phyloP scores from a whole-genome alignment of 2,797 vertebrate species.

The Galago senegalensis region DNA sequence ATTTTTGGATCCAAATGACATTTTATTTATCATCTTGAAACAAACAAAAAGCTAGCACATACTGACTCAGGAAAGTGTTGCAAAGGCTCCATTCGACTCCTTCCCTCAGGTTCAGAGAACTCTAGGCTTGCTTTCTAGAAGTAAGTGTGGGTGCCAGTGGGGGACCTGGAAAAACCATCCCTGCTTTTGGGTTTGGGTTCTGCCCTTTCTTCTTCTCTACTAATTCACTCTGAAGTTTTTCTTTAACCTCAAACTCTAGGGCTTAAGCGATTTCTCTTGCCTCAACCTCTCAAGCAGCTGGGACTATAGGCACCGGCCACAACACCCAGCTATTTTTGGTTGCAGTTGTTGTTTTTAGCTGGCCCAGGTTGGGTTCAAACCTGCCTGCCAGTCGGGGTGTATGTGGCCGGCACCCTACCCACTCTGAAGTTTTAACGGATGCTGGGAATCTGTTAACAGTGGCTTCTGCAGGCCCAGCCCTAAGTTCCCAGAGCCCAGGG shows the following conservation, averaged over 20 bases:
- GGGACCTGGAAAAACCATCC: not conserved
- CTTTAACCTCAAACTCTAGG: too few relatives aligned
- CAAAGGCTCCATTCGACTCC: slow-evolving; percentile 38
- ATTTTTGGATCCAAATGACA: slow-evolving; percentile 59
- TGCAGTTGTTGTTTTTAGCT: too few relatives aligned
- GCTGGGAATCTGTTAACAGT: not conserved
- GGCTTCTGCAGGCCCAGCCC: not conserved
- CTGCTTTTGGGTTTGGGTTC: not conserved
- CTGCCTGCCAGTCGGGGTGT: too few relatives aligned
- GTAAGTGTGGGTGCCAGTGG: not conserved
- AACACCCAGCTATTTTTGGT: too few relatives aligned
- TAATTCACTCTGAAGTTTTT: not conserved
- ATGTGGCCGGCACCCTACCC: too few relatives aligned
- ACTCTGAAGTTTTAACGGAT: not conserved
- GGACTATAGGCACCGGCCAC: too few relatives aligned
- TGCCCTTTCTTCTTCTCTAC: not conserved
- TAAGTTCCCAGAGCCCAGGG: not conserved
- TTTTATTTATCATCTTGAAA: slow-evolving; percentile 69
- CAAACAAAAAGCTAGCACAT: slow-evolving; percentile 24
- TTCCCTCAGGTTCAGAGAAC: slow-evolving; percentile 31
- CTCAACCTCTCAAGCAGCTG: too few relatives aligned
- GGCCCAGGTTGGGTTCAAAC: too few relatives aligned
- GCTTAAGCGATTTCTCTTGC: too few relatives aligned
- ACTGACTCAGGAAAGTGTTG: slow-evolving; percentile 58
- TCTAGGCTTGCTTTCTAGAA: slow-evolving; percentile 5